Base-by-base conservation (phyloP, 2,113 vertebrate genomes). In the Neomonachus schauinslandi region DNA sequence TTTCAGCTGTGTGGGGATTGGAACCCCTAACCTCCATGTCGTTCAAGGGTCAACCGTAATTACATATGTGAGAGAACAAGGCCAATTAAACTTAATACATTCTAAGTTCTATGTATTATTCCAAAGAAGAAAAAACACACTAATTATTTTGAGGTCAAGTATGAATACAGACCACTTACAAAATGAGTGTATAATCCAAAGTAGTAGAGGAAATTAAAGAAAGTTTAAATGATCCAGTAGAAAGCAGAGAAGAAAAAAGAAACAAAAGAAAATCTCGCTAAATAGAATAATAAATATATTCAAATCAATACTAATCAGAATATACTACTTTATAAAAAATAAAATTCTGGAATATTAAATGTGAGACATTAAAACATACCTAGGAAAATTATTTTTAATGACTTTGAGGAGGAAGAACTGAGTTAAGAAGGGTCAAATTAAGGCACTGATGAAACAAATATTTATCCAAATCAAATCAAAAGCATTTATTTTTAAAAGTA, bases 341-440 rank as follows among this genome's bases (percentile, higher is more conserved):
- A 72, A 96, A 85, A 53, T 46, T 14, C 63, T 42, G 2, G 5
- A 92, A 53, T 92, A 97, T 51, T 92, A 92, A 94, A 86, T 74
- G 22, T 84, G 39, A 94, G 31, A 94, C 63, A 85, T 65, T 86
- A 67, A 89, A 91, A 80, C 42, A 51, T 49, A 76, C 46, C 31
- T 77, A 31, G 12, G 6, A 76, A 97, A 91, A 83, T 59, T 55
- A 82, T 76, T 77, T 86, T 94, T 83, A 94, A 92, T 77, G 24
- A 91, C 6, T 61, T 88, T 89, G 21, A 80, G 71, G 21, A 95
- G 39, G 14, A 87, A 86, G 24, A 63, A 16, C 36, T 89, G 42
- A 42, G 22, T 90, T 77, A 88, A 67, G 36, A 81, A 2, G 7
- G 18, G 33, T 87, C 24, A 92, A 88, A 83, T 65, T 84, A 92